These are phyloP conservation scores for Clarias pachynema DNA, from an alignment of 2,797 vertebrate species.

Conservation along the genomic window DNA sequence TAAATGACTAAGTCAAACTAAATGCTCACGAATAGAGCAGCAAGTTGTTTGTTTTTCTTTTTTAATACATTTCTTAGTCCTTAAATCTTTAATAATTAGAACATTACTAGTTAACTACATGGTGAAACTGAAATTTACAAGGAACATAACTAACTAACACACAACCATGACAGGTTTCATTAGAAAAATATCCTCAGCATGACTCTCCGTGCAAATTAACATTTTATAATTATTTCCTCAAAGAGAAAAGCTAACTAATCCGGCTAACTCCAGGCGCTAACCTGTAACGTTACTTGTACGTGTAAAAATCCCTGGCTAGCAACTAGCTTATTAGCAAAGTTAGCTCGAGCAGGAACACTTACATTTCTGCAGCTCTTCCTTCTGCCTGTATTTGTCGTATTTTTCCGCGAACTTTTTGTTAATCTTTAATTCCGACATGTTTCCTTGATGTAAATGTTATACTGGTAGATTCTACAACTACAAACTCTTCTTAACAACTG, in stretches of 20 bases:
- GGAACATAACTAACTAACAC: neutral
- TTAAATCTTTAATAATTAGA: neutral
- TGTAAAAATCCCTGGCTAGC: neutral
- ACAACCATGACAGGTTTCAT: neutral
- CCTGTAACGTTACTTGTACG: neutral
- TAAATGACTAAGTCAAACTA: neutral
- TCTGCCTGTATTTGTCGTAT: constrained; percentile 85
- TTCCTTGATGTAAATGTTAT: neutral
- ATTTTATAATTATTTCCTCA: neutral
- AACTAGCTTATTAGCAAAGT: constrained; percentile 14
- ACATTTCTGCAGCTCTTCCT: constrained; percentile 89
- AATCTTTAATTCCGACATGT: constrained; percentile 73
- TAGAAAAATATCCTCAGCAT: neutral
- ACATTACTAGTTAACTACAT: neutral
- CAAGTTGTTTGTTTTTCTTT: no score
- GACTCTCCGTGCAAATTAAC: neutral
- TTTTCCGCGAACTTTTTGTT: constrained; percentile 84
- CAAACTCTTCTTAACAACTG: neutral
- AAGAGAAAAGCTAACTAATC: neutral
- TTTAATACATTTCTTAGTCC: neutral
- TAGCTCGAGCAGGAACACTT: constrained; percentile 64
- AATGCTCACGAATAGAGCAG: neutral
- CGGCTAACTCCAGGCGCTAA: neutral
- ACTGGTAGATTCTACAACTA: neutral
- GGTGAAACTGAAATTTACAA: neutral